Evolutionary conservation across 2,888 invertebrate genomes (phyloP), one percentile per base, ranked within the genome.

Genomic region (Helleia helle): DNA sequence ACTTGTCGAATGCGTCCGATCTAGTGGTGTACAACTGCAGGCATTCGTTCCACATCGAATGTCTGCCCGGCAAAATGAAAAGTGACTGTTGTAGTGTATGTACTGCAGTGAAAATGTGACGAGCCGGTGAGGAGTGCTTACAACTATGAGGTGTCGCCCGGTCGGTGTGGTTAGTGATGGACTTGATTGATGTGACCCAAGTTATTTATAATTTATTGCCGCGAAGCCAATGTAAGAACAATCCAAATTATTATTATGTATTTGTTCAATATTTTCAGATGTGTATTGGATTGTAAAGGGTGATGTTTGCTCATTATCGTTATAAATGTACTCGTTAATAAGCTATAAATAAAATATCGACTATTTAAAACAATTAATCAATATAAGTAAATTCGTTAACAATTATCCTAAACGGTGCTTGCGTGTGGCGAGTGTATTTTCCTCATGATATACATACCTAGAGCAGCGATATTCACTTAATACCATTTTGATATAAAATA

Each of bases 41-140:
- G 50, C 97, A 97, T 76, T 89, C 91, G 5, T 97, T 96, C 71
- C 97, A 97, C 67, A 90, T 92, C 65, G 89, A 90, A 44, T 97
- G 97, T 69, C 76, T 96, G 50, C 91, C 91, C 1, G 86, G 71
- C 3, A 72, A 71, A 22, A 62, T 58, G 8, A 59, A 64, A 42
- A 65, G 65, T 49, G 59, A 65, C 40, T 60, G 55, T 47, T 85
- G 85, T 54, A 61, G 65, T 18, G 72, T 84, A 26, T 83, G 85
- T 54, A 74, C 70, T 56, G 81, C 81, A 5, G 75, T 80, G 26
- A 71, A 75, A 54, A 77, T 81, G 76, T 81, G 73, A 80, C 60
- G 52, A 18, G 18, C 60, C 52, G 34, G 18, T 22, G 12, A 18
- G 18, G 17, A 9, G 9, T 22, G 18, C 18, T 11, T 17, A 4